phyloP scores from a whole-genome alignment of 2,797 vertebrate species.

The Spea hammondii region DNA sequence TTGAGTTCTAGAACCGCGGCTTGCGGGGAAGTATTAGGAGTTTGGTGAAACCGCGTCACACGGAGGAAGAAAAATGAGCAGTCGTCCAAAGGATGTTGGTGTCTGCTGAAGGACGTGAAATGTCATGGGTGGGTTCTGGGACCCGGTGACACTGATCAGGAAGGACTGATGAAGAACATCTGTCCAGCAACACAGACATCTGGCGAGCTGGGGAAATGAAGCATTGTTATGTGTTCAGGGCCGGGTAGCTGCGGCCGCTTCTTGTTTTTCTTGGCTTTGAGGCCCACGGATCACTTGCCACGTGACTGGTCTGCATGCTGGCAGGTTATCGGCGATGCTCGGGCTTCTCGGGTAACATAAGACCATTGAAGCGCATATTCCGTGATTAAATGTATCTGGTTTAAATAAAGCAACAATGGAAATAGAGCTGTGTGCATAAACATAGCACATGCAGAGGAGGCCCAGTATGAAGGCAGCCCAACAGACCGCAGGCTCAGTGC shows the following conservation, averaged over 20 bases:
- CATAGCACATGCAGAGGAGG: no score
- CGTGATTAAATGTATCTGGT: no score
- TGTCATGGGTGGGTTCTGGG: constrained; percentile 58
- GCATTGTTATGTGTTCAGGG: constrained; percentile 8
- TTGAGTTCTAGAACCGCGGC: constrained; percentile 59
- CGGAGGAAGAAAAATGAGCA: constrained; percentile 65
- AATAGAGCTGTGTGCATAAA: no score
- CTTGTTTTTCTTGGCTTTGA: constrained; percentile 40
- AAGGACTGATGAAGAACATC: constrained; percentile 64
- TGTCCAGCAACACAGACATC: constrained; percentile 55
- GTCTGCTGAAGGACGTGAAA: constrained; percentile 64
- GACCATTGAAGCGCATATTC: no score
- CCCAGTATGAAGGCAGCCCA: no score
- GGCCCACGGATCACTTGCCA: background rate
- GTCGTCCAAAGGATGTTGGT: constrained; percentile 62
- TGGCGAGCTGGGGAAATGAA: constrained; percentile 43
- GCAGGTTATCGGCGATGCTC: constrained; percentile 4
- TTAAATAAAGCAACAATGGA: no score
- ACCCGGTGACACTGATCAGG: constrained; percentile 51
- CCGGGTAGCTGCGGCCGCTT: constrained; percentile 32
- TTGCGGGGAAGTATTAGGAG: constrained; percentile 65
- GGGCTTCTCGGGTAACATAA: background rate
- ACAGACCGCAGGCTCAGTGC: no score
- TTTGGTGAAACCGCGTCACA: constrained; percentile 65
- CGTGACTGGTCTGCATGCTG: constrained; percentile 1